Evolutionary conservation across 2,113 vertebrate genomes (phyloP).

Genomic region (Gobius niger): DNA sequence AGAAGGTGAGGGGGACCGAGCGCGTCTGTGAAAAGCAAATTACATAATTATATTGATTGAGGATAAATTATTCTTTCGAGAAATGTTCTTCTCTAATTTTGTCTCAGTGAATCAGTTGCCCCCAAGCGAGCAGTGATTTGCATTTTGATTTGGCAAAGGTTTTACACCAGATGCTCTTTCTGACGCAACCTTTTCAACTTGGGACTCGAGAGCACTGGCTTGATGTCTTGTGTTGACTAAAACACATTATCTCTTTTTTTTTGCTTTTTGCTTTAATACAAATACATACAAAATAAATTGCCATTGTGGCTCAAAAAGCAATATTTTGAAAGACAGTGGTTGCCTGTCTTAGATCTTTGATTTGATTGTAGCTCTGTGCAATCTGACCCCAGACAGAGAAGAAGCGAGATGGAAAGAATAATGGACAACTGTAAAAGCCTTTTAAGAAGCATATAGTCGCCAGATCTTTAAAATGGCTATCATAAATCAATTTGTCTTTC

Average conservation of each 20-base stretch:
- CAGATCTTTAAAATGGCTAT: background rate
- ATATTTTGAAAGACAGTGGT: background rate
- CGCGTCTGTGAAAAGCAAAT: conserved; percentile 1
- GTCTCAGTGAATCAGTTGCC: background rate
- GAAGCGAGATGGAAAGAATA: background rate
- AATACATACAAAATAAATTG: no score
- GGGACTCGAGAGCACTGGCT: background rate
- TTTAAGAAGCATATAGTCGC: background rate
- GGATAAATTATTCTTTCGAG: background rate
- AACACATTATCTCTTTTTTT: background rate
- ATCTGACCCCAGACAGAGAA: background rate
- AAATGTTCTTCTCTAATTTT: background rate
- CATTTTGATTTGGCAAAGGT: conserved; percentile 8
- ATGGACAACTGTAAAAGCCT: conserved; percentile 2
- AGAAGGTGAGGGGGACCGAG: background rate
- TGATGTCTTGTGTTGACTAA: background rate
- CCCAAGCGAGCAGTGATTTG: background rate
- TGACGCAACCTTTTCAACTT: conserved; percentile 4
- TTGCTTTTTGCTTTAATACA: no score
- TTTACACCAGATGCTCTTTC: conserved; percentile 1
- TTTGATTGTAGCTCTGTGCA: background rate
- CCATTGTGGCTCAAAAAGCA: background rate
- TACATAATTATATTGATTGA: background rate
- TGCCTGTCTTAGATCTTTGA: background rate
- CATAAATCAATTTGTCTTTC: background rate